Evolutionary conservation across 2,888 invertebrate species (phyloP).

Genomic region (Ophion obscuratus): DNA sequence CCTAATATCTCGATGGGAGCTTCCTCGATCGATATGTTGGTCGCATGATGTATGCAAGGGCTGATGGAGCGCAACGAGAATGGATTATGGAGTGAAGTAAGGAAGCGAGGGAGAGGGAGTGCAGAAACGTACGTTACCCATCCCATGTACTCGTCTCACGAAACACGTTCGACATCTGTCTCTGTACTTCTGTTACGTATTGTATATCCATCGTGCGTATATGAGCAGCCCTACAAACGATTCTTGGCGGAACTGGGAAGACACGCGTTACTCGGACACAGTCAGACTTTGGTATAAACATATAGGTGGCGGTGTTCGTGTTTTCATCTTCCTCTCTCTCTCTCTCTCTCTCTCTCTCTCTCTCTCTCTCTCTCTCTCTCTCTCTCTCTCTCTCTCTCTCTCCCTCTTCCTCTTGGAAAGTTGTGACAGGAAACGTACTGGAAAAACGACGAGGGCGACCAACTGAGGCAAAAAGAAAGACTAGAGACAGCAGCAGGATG

Average conservation of each 20-base stretch:
- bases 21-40: neutral
- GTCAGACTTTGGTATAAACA: conserved; percentile 27
- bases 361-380: neutral
- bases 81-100: neutral
- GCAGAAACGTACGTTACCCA: conserved; percentile 40
- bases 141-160: conserved; percentile 54
- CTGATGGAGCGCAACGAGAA: too few relatives aligned
- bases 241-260: conserved; percentile 42
- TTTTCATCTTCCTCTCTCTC: neutral
- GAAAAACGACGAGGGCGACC: conserved; percentile 63
- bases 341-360: conserved; percentile 1
- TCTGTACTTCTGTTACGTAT: conserved; percentile 31
- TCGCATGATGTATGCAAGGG: neutral
- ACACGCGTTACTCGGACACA: conserved; percentile 33
- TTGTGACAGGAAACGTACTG: conserved; percentile 65
- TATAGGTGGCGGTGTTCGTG: conserved; percentile 22
- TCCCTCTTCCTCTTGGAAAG: conserved; percentile 13
- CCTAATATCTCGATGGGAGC: neutral
- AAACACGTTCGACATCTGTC: conserved; percentile 68
- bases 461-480: conserved; percentile 41
- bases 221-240: conserved; percentile 51
- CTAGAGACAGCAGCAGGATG: conserved; percentile 1
- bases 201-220: conserved; percentile 52
- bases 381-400: conserved; percentile 15
- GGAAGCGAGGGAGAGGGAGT: conserved; percentile 11